phyloP scores from a whole-genome alignment of 92 coral and sea anemone genomes.

The Paramuricea clavata region DNA sequence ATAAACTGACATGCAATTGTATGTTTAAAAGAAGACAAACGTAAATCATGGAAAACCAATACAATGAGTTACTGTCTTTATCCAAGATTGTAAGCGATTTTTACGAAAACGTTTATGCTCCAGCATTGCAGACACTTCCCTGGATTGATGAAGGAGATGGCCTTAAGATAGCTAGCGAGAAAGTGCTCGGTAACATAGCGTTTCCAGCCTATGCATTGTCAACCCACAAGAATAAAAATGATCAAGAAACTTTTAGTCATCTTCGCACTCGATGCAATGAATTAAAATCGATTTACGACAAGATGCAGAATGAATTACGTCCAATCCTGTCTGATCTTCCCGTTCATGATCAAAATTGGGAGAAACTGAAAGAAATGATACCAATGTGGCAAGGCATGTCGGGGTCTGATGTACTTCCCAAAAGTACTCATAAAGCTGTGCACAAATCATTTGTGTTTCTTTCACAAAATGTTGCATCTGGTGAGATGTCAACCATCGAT shows the following conservation, averaged over 20 bases:
- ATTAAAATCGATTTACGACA: conserved; percentile 58
- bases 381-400: conserved; percentile 61
- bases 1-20: neutral
- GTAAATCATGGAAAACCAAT: conserved; percentile 67
- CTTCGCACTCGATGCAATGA: conserved; percentile 65
- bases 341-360: conserved; percentile 61
- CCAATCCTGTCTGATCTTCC: conserved; percentile 50
- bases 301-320: conserved; percentile 67
- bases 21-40: neutral
- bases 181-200: conserved; percentile 69
- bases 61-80: conserved; percentile 65
- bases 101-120: conserved; percentile 73
- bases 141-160: conserved; percentile 72
- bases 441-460: conserved; percentile 35
- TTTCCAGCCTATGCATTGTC: conserved; percentile 72
- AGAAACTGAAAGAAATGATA: conserved; percentile 68
- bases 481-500: neutral
- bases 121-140: conserved; percentile 70
- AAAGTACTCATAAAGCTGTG: conserved; percentile 56
- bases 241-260: conserved; percentile 45
- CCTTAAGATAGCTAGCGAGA: conserved; percentile 69
- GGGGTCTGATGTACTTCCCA: conserved; percentile 57
- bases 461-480: neutral
- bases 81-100: conserved; percentile 71
- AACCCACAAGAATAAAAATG: conserved; percentile 60